Evolutionary conservation across 2,888 invertebrate genomes (phyloP), one percentile per base, ranked within the genome.

Genomic region (Himalopsyche japonica): DNA sequence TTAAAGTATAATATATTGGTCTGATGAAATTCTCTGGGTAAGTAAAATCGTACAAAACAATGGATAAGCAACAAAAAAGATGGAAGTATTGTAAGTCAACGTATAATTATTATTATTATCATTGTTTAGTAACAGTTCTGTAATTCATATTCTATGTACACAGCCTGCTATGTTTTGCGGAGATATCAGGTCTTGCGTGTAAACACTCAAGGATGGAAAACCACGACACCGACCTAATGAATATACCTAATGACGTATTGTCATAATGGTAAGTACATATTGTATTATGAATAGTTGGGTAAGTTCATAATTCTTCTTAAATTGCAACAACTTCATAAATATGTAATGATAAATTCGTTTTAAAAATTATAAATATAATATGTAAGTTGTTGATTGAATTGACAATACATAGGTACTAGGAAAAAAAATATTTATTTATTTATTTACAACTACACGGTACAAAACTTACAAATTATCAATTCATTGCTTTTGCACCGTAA

Each of bases 151-250:
- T 57, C 20, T 57, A 57, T 57, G 57, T 20, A 57, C 20, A 57
- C 10, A 20, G n/a, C 24, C 57, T 20, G n/a, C 7, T 57, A 57
- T 57, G 57, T 57, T 57, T 57, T 20, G 57, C 24, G 7, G 57
- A 57, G 57, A 20, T 57, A n/a, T 57, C 57, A 24, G 24, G 57
- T 57, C n/a, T 79, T 27, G 79, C 79, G 79, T 79, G 79, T 24
- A n/a, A 79, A 43, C 20, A 43, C 47, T 79, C 79, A 79, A 79
- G 79, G 79, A 79, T 79, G 79, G 79, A 15, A 79, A 79, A 79
- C 79, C 79, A 43, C 79, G 43, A 79, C 43, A 79, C 20, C 57
- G 6, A 57, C 20, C 57, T 24, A 20, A 57, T 20, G 57, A 57
- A 57, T 6, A 57, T 57, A 57, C 43, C 43, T 37, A 37, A 37